These are phyloP conservation scores for Polyploca ridens DNA, from an alignment of 2,888 invertebrate species.

Conservation along the genomic window DNA sequence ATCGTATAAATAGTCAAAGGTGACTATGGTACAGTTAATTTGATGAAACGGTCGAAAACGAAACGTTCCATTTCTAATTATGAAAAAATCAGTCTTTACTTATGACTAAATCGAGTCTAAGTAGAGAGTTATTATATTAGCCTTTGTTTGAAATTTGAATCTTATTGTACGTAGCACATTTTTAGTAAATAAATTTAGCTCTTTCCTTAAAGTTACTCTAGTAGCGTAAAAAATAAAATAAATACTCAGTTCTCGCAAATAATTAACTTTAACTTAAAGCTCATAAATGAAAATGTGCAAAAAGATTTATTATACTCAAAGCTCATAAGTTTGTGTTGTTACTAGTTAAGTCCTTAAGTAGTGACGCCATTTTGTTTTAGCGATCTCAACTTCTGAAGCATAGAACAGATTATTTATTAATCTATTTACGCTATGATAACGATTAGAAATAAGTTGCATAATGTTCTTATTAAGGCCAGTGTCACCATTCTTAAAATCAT, in stretches of 20 bases:
- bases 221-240: neutral
- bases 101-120: no score
- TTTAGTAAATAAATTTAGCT: no score
- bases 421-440: neutral
- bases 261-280: neutral
- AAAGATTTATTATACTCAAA: neutral
- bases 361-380: neutral
- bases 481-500: no score
- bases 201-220: no score
- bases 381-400: neutral
- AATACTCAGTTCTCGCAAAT: neutral
- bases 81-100: no score
- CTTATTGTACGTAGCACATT: no score
- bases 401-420: neutral
- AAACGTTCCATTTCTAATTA: neutral
- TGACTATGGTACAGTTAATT: neutral
- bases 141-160: no score
- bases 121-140: no score
- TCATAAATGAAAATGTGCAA: neutral
- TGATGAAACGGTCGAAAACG: neutral
- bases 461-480: no score
- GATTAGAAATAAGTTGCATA: no score
- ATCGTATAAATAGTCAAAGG: neutral
- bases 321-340: neutral
- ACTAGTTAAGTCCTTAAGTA: neutral